Percentiles rank a stretch among this genome's conserved stretches.
These are phyloP conservation scores for Threskiornis aethiopicus DNA, from an alignment of 2,797 vertebrate species.

Conservation along the genomic window DNA sequence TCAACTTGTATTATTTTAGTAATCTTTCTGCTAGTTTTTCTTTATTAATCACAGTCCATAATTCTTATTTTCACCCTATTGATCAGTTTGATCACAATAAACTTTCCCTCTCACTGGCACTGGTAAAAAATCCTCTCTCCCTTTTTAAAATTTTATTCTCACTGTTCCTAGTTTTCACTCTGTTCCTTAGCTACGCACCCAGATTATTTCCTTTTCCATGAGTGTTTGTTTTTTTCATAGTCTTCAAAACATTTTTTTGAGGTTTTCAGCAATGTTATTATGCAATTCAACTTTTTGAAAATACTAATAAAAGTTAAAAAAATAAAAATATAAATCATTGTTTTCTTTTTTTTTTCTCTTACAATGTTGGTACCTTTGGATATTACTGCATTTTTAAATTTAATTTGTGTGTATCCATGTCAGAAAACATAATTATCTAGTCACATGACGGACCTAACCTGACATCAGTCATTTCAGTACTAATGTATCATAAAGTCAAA, in stretches of 20 bases:
- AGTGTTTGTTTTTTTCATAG: not conserved
- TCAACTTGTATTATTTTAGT: not conserved
- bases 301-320: not conserved
- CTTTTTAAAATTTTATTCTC: not conserved
- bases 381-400: not conserved
- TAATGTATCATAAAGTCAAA: not conserved
- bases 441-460: not conserved
- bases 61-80: not conserved
- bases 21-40: not conserved
- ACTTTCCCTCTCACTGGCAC: not conserved
- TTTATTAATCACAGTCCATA: not conserved
- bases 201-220: not conserved
- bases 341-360: not conserved
- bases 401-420: not conserved
- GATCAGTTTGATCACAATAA: not conserved
- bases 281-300: not conserved
- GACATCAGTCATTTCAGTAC: not conserved
- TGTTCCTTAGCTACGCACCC: not conserved
- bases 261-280: not conserved
- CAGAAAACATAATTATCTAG: not conserved
- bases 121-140: not conserved
- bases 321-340: not conserved
- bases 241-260: not conserved
- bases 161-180: not conserved
- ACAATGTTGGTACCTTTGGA: not conserved